phyloP scores from a whole-genome alignment of 2,797 vertebrate genomes.

The Chaenodraco wilsoni region DNA sequence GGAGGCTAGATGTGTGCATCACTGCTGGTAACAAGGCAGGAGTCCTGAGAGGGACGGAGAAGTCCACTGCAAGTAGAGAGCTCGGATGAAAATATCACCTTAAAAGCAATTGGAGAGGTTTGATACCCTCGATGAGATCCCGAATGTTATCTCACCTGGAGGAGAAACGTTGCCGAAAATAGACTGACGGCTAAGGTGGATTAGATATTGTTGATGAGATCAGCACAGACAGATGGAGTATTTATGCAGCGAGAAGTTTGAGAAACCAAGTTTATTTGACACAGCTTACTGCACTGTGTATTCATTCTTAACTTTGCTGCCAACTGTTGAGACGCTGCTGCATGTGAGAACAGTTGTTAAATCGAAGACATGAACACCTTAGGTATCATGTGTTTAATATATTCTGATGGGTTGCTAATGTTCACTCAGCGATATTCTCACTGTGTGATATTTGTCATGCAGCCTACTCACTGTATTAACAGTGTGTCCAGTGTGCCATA shows the following conservation, averaged over 20 bases:
- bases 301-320: conserved; percentile 50
- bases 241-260: conserved; percentile 66
- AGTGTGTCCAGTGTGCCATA: conserved; percentile 27
- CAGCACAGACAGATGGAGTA: conserved; percentile 74
- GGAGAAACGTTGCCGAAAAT: conserved; percentile 43
- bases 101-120: conserved; percentile 41
- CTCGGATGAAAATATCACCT: conserved; percentile 58
- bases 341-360: conserved; percentile 38
- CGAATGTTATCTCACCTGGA: conserved; percentile 54
- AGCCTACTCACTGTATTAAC: conserved; percentile 37
- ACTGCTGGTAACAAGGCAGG: conserved; percentile 19
- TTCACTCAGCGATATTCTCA: conserved; percentile 29
- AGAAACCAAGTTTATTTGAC: conserved; percentile 64
- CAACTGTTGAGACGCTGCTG: conserved; percentile 47
- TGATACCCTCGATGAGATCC: conserved; percentile 39
- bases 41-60: conserved; percentile 17
- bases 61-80: conserved; percentile 24
- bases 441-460: conserved; percentile 43
- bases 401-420: conserved; percentile 45
- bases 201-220: conserved; percentile 74
- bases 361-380: conserved; percentile 51
- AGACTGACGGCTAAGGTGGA: conserved; percentile 65
- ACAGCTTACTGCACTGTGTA: conserved; percentile 38
- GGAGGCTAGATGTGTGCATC: conserved; percentile 34
- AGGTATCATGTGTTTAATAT: conserved; percentile 46